Evolutionary conservation across 1,140 invertebrate species (phyloP).

Genomic region (Potamilus streckersoni): DNA sequence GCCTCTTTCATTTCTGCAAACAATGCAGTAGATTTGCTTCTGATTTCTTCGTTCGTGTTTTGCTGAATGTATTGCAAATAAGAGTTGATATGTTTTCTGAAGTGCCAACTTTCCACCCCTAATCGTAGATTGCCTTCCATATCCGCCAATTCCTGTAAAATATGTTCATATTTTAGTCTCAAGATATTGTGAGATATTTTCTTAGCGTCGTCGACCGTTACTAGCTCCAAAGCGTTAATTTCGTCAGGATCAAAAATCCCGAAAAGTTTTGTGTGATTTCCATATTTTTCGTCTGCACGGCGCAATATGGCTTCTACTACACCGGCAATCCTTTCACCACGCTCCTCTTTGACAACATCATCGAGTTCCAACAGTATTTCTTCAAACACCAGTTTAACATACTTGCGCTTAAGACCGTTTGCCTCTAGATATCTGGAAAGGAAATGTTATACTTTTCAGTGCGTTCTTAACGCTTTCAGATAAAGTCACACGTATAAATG

Average conservation of each 20-base stretch:
- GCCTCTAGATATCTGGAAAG: conserved; percentile 21
- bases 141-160: conserved; percentile 9
- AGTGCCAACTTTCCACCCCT: conserved; percentile 21
- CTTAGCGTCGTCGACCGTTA: conserved; percentile 18
- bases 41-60: conserved; percentile 7
- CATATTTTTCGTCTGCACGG: conserved; percentile 17
- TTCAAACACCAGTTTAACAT: conserved; percentile 8
- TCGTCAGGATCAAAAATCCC: conserved; percentile 25
- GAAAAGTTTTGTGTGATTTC: conserved; percentile 14
- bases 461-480: too few species aligned
- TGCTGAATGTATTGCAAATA: conserved; percentile 16
- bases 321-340: conserved; percentile 7
- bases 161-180: conserved; percentile 21
- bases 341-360: conserved; percentile 21
- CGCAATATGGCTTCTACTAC: conserved; percentile 8
- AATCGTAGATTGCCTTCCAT: conserved; percentile 13
- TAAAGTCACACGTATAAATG: too few species aligned
- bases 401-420: conserved; percentile 6
- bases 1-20: conserved; percentile 2
- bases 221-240: conserved; percentile 13
- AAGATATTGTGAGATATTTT: conserved; percentile 14
- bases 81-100: conserved; percentile 4
- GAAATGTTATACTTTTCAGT: background rate
- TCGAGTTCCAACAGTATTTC: conserved; percentile 21
- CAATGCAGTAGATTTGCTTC: background rate